phyloP scores from a whole-genome alignment of 2,888 invertebrate species.

The Lasioglossum villosulum region DNA sequence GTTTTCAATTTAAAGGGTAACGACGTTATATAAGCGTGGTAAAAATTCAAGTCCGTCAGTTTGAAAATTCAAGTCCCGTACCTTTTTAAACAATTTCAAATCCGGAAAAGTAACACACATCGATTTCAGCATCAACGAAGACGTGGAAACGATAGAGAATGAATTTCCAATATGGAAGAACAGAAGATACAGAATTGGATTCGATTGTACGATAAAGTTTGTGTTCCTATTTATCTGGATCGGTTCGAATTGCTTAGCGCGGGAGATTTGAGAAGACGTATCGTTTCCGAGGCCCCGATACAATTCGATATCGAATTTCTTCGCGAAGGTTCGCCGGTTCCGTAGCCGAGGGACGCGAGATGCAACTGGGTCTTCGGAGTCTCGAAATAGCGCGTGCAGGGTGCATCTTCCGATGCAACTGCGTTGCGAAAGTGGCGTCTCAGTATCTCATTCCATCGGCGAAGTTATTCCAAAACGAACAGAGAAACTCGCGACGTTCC shows the following conservation, averaged over 20 bases:
- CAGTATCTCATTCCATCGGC: constrained; percentile 9
- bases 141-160: not conserved
- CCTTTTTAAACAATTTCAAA: not conserved
- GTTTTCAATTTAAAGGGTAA: too few species aligned
- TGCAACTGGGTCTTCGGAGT: constrained; percentile 38
- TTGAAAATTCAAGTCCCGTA: not conserved
- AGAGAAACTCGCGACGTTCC: not conserved
- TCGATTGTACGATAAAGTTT: not conserved
- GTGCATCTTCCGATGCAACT: constrained; percentile 15
- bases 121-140: not conserved
- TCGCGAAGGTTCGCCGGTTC: constrained; percentile 19
- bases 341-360: constrained; percentile 29
- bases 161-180: not conserved
- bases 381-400: constrained; percentile 48
- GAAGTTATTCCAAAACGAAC: not conserved
- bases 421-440: not conserved
- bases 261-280: not conserved
- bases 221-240: not conserved
- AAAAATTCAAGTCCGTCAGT: not conserved
- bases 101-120: too few species aligned
- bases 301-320: constrained; percentile 20
- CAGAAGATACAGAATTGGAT: not conserved
- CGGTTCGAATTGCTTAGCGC: not conserved
- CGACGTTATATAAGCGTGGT: too few species aligned
- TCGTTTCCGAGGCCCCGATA: not conserved